phyloP scores from a whole-genome alignment of 2,888 invertebrate species.

The Acrocera orbiculus region DNA sequence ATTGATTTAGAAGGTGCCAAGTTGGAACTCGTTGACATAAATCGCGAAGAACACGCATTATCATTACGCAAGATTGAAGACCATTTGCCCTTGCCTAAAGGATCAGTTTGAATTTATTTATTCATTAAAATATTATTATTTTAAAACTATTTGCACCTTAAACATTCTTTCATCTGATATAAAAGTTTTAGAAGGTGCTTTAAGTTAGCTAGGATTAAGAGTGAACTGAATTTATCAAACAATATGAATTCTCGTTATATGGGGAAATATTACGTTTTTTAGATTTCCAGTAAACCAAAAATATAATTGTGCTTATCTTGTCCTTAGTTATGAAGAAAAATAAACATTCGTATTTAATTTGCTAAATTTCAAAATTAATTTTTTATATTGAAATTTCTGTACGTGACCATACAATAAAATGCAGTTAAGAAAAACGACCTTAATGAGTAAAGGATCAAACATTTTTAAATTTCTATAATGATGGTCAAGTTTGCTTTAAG shows the following conservation, averaged over 20 bases:
- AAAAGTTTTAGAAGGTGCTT: conserved; percentile 13
- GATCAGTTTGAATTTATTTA: conserved; percentile 10
- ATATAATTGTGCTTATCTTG: too few relatives aligned
- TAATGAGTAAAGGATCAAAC: too few relatives aligned
- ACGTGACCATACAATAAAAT: too few relatives aligned
- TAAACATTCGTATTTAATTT: too few relatives aligned
- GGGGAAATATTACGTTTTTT: too few relatives aligned
- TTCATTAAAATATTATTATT: background rate
- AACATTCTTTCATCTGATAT: background rate
- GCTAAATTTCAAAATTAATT: too few relatives aligned
- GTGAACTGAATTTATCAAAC: conserved; percentile 14
- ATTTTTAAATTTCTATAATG: too few relatives aligned
- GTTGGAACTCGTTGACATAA: conserved; percentile 86
- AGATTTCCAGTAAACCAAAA: too few relatives aligned
- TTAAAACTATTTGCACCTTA: conserved; percentile 9
- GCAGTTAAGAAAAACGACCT: too few relatives aligned
- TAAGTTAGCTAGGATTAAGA: conserved; percentile 16
- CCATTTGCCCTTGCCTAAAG: conserved; percentile 87
- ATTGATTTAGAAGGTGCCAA: conserved; percentile 85
- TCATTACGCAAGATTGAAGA: conserved; percentile 89
- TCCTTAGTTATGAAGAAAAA: too few relatives aligned
- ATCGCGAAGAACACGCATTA: conserved; percentile 89
- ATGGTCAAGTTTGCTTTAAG: too few relatives aligned
- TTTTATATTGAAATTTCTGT: too few relatives aligned
- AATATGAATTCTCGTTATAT: conserved; percentile 14